Base-by-base conservation (phyloP, 2,113 vertebrate genomes). In the Daphoenositta chrysoptera region DNA sequence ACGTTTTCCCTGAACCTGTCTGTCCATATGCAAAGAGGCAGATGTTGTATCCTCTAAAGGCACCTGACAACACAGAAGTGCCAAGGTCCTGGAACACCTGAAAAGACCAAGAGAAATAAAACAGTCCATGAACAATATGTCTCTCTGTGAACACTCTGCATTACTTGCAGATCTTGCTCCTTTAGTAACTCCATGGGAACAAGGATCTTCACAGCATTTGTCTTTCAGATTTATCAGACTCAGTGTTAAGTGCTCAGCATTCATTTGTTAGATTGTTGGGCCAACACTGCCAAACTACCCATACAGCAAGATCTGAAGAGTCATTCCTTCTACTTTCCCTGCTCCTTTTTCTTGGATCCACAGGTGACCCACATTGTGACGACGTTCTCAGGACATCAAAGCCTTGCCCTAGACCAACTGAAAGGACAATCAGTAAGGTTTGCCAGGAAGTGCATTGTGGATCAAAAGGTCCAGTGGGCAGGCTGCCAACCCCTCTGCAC, bases 21-120 rank as follows among this genome's bases (percentile, higher is more conserved):
- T 99, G 99, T 75, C 99, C 99, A 71, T 99, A 99, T 14, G 99
- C 99, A 98, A 99, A 99, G 84, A 99, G 98, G 93, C 99, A 99
- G 90, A 99, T 99, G n/a, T 99, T 99, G 97, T 99, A 99, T 80
- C 99, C 99, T 96, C 98, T 98, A 44, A 98, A 98, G 15, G 99
- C 99, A 94, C 98, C 99, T 0, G 98, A 98, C 71, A 99, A 97
- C 50, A 99, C 99, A 19, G 98, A 99, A 83, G 98, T 98, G 31
- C 99, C 99, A 97, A 99, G 98, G 94, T 99, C 99, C 97, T 99
- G 99, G 96, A 99, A 99, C 90, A 99, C 98, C 99, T 99, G 97
- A 54, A 92, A 97, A 65, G 94, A 96, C 22, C 71, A 89, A 94
- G 83, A 93, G 39, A 96, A 66, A 96, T 8, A 73, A 33, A 72